Evolutionary conservation across 2,888 invertebrate species (phyloP).

Genomic region (Caradrina clavipalpis): DNA sequence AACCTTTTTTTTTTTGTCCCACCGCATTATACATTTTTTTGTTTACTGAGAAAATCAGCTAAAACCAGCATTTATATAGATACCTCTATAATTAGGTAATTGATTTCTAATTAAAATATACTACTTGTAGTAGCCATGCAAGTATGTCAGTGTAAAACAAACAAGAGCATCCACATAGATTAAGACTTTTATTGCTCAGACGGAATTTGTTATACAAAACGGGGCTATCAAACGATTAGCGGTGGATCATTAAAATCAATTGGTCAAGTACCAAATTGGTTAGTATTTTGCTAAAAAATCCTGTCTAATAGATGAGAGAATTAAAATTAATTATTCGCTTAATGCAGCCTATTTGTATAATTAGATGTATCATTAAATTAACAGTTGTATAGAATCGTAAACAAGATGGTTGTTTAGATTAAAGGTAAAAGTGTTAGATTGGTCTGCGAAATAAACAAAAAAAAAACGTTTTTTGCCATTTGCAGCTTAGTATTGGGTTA

Average conservation of each 20-base stretch:
- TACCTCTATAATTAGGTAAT: background rate
- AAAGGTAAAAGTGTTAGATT: no score
- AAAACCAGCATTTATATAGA: no score
- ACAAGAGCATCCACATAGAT: constrained; percentile 36
- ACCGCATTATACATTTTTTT: no score
- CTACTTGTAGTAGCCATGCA: constrained; percentile 35
- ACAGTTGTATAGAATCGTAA: constrained; percentile 38
- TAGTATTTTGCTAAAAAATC: constrained; percentile 47
- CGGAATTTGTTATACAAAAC: constrained; percentile 50
- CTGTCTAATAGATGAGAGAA: constrained; percentile 57
- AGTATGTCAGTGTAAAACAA: constrained; percentile 37
- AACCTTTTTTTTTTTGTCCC: no score
- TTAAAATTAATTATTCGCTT: constrained; percentile 63
- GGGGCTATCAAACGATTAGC: constrained; percentile 51
- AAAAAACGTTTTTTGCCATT: no score
- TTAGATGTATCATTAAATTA: constrained; percentile 52
- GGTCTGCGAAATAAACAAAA: no score
- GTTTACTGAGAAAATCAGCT: no score
- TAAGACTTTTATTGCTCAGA: constrained; percentile 35
- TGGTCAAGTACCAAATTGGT: constrained; percentile 19
- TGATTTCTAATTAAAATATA: background rate
- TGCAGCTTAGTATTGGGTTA: no score
- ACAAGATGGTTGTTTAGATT: constrained; percentile 42
- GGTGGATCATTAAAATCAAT: constrained; percentile 48
- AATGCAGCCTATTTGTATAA: constrained; percentile 56